phyloP scores from a whole-genome alignment of 2,797 vertebrate species.

The Intellagama lesueurii region DNA sequence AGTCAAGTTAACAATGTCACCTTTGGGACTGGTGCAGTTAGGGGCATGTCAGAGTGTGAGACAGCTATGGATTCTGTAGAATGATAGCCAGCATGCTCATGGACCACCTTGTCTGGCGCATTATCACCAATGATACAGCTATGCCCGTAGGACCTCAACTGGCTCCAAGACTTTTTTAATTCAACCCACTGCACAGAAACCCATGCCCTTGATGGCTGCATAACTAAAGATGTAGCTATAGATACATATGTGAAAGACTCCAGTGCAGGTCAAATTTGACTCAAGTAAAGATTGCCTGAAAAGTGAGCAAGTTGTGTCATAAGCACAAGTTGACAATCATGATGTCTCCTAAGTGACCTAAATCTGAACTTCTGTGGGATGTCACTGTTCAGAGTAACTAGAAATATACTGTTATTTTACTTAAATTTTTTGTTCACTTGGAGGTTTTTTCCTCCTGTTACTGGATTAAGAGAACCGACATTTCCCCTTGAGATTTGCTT shows the following conservation, averaged over 20 bases:
- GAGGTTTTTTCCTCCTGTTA: constrained; percentile 60
- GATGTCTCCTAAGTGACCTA: constrained; percentile 56
- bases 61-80: not conserved
- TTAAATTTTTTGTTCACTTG: constrained; percentile 59
- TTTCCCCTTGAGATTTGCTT: constrained; percentile 75
- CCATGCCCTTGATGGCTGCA: constrained; percentile 12
- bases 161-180: not conserved
- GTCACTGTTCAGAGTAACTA: constrained; percentile 36
- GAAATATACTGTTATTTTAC: constrained; percentile 47
- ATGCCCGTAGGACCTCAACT: not conserved
- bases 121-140: not conserved
- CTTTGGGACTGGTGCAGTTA: not conserved
- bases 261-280: constrained; percentile 38
- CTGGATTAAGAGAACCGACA: constrained; percentile 80
- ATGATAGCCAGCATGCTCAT: not conserved
- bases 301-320: constrained; percentile 41
- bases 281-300: constrained; percentile 30
- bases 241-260: constrained; percentile 42
- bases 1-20: not conserved
- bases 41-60: not conserved
- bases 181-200: not conserved
- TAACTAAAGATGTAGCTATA: constrained; percentile 43
- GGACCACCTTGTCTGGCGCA: no score
- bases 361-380: constrained; percentile 54
- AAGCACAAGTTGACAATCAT: not conserved